A percentile compares a stretch with the other conserved stretches of the same genome.
These are phyloP conservation scores for Carposina sasakii DNA, from an alignment of 1,140 invertebrate species.

Conservation along the genomic window DNA sequence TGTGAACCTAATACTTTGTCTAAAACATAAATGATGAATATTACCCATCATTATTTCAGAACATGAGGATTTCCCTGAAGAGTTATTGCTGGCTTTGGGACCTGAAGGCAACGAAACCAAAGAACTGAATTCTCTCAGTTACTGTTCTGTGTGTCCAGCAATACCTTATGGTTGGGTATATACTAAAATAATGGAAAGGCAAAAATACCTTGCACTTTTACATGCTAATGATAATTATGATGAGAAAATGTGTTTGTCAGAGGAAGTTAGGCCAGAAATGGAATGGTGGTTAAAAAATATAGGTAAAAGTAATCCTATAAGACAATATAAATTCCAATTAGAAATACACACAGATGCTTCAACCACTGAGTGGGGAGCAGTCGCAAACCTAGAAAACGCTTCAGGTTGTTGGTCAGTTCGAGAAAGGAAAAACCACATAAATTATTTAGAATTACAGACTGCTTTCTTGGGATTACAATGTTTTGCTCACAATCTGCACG, in stretches of 20 bases:
- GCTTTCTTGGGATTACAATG: slow-evolving; percentile 32
- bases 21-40: no score
- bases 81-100: no score
- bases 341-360: slow-evolving; percentile 10
- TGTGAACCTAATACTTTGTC: no score
- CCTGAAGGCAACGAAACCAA: no score
- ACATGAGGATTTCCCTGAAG: no score
- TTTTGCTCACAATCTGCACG: slow-evolving; percentile 25
- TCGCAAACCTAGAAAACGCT: slow-evolving; percentile 16
- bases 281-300: slow-evolving; percentile 6
- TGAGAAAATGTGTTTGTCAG: not conserved
- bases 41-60: no score
- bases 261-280: not conserved
- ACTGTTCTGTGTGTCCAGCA: not conserved
- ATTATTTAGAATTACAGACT: slow-evolving; percentile 30
- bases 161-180: slow-evolving; percentile 3
- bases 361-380: slow-evolving; percentile 27
- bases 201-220: not conserved
- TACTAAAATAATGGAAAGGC: not conserved
- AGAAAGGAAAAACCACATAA: slow-evolving; percentile 16
- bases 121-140: not conserved
- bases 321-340: not conserved
- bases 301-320: not conserved
- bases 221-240: not conserved
- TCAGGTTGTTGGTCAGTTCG: slow-evolving; percentile 25